Conservation (phyloP, 2,797 vertebrate species). For the Cynodonichthys magdalenae region DNA sequence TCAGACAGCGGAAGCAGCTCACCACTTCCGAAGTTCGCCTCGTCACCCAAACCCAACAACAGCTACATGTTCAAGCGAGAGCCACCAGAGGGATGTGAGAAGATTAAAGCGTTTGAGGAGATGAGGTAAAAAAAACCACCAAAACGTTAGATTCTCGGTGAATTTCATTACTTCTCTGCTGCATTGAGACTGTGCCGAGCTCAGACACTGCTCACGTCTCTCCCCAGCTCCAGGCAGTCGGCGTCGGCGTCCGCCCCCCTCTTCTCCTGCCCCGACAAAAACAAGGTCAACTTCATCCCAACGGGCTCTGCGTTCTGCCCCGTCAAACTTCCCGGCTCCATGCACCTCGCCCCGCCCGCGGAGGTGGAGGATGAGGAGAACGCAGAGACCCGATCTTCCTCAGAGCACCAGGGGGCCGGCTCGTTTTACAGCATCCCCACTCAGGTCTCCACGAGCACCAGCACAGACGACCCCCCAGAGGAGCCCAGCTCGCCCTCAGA, state of each 20-base stretch:
- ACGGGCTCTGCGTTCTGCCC: constrained; percentile 98
- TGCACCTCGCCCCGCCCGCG: constrained; percentile 79
- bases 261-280: constrained; percentile 99
- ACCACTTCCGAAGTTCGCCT: constrained; percentile 97
- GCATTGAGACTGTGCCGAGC: neutral
- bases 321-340: constrained; percentile 89
- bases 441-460: constrained; percentile 91
- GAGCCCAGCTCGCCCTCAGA: constrained; percentile 67
- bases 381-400: constrained; percentile 70
- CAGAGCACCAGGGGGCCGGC: constrained; percentile 76
- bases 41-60: constrained; percentile 99
- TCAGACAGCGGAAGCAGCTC: constrained; percentile 98
- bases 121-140: constrained; percentile 91
- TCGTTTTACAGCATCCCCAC: constrained; percentile 76
- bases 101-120: constrained; percentile 99
- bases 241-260: constrained; percentile 86
- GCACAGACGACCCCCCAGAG: constrained; percentile 84
- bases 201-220: neutral
- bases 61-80: constrained; percentile 99
- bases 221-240: constrained; percentile 89
- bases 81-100: constrained; percentile 98
- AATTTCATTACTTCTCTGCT: neutral
- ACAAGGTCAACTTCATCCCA: constrained; percentile 99
- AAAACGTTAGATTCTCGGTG: too few relatives aligned
- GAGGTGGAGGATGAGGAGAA: constrained; percentile 79